Base-by-base conservation (phyloP, 2,888 invertebrate genomes). In the Sturmia bella region DNA sequence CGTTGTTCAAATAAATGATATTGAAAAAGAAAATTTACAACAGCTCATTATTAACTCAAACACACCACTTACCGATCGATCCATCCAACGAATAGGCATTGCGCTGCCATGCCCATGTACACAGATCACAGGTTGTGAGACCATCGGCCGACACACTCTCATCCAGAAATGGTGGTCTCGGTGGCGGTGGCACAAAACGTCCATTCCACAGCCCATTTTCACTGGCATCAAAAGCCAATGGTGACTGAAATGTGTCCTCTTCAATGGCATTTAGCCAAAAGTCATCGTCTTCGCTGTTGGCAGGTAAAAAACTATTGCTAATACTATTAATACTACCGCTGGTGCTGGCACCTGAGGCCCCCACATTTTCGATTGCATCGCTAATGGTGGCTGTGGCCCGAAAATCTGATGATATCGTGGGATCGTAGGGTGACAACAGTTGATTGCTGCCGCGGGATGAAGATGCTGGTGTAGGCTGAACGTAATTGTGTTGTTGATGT, bases 81-180 rank as follows among this genome's bases (percentile, higher is more conserved):
- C 92, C 92, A 86, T 94, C 94, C 84, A 92, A 89, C 80, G 92
- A 92, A 90, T 91, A 92, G 86, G 92, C 92, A 90, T 92, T 92
- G 88, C 92, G 92, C 88, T 93, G 93, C 92, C 93, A 93, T 86
- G 95, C 94, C 95, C 95, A 95, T 85, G 94, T 92, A 90, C 95
- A 95, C 85, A 95, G 92, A 91, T 95, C 95, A 91, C 95, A 95
- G 88, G 94, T 94, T 87, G 94, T 94, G 85, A 94, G 92, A 80
- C 94, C 94, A 90, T 94, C 94, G 80, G 94, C 92, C 85, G 92
- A 92, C 85, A 93, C 92, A 84, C 91, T 92, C 84, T 94, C 93
- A 87, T 94, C 94, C 84, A 94, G 91, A 89, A 93, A 93, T 61
- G 94, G 92, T 70, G 94, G 93, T 85, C 94, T 91, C 39, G 94